Percentiles rank a stretch among this genome's conserved stretches.
Conservation (phyloP, 2,797 vertebrate species). For the Gallirallus australis region DNA sequence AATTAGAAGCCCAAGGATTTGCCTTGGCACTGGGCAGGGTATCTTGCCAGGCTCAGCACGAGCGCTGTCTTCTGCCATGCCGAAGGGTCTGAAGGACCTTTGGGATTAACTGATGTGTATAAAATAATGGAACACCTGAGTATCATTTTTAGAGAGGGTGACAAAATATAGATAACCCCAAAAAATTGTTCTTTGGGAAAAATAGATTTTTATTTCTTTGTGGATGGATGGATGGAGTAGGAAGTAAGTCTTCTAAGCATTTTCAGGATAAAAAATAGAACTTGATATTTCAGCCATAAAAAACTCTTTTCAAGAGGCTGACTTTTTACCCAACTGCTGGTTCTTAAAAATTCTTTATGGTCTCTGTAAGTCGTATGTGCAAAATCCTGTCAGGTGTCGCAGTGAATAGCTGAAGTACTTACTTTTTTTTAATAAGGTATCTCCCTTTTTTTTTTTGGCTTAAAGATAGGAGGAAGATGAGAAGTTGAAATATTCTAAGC, state of each 20-base stretch:
- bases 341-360: background rate
- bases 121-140: background rate
- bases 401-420: constrained; percentile 12
- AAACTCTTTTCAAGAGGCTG: background rate
- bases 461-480: background rate
- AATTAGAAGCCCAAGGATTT: background rate
- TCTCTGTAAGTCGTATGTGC: background rate
- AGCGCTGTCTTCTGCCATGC: accelerated
- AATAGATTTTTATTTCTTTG: background rate
- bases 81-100: background rate
- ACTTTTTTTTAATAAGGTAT: background rate
- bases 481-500: background rate
- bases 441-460: background rate
- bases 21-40: background rate
- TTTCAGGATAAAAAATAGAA: background rate
- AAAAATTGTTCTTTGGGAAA: background rate
- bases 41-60: background rate
- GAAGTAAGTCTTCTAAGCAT: background rate
- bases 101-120: background rate
- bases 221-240: background rate
- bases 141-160: background rate
- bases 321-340: background rate
- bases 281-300: background rate
- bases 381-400: background rate
- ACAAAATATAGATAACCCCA: background rate